Conservation (phyloP, 2,113 vertebrate species). For the Etheostoma spectabile region DNA sequence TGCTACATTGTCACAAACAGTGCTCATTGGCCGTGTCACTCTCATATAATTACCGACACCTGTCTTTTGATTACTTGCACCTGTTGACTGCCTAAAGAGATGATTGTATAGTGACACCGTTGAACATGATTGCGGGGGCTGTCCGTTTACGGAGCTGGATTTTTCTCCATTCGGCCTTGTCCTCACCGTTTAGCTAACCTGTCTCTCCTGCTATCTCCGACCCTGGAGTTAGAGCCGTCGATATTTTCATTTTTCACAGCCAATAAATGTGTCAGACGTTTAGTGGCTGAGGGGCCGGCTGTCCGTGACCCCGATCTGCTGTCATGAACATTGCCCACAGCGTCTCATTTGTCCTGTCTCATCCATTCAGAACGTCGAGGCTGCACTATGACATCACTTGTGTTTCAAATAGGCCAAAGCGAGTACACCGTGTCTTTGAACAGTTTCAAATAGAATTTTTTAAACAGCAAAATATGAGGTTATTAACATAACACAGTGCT, state of each 20-base stretch:
- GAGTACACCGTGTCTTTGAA: not conserved
- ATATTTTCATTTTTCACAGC: slow-evolving; percentile 69
- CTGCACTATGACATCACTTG: not conserved
- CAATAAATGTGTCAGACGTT: slow-evolving; percentile 72
- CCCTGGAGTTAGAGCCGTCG: slow-evolving; percentile 53
- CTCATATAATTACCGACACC: slow-evolving; percentile 67
- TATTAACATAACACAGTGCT: not conserved
- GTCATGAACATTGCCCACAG: slow-evolving; percentile 37
- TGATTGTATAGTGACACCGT: slow-evolving; percentile 24
- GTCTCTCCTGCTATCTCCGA: slow-evolving; percentile 28
- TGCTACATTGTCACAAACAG: slow-evolving; percentile 15
- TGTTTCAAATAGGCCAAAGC: not conserved
- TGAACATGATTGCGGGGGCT: slow-evolving; percentile 17
- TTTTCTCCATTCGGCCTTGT: slow-evolving; percentile 6
- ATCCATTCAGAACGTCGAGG: not conserved
- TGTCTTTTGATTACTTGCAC: slow-evolving; percentile 63
- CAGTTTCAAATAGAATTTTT: not conserved
- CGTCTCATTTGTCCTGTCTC: slow-evolving; percentile 44
- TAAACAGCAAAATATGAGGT: not conserved
- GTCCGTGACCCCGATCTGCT: slow-evolving; percentile 58
- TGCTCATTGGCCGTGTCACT: slow-evolving; percentile 17
- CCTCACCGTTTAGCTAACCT: slow-evolving; percentile 40
- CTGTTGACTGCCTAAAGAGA: slow-evolving; percentile 60
- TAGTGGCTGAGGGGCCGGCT: slow-evolving; percentile 35
- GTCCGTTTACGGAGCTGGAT: not conserved